Evolutionary conservation across 2,888 invertebrate genomes (phyloP).

Genomic region (Trachelus stipa): DNA sequence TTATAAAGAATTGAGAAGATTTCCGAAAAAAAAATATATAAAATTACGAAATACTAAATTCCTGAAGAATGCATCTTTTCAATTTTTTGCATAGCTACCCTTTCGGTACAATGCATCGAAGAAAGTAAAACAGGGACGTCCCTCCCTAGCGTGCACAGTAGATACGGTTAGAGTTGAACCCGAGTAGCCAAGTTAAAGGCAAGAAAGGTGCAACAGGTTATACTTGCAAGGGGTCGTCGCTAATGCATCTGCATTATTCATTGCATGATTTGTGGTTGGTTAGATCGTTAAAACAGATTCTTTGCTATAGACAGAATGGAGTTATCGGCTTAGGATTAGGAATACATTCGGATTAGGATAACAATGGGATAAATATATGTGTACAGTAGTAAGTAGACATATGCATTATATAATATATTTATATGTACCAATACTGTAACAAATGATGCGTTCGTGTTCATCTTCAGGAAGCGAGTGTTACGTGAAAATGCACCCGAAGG

Average conservation of each 20-base stretch:
- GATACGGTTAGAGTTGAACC: neutral
- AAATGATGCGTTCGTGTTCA: neutral
- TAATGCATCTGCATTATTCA: neutral
- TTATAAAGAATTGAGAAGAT: neutral
- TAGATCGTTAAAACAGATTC: neutral
- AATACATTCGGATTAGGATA: neutral
- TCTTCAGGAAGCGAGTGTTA: neutral
- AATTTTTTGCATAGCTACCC: neutral
- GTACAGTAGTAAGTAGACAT: neutral
- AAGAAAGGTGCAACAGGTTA: constrained; percentile 58
- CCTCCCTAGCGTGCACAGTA: neutral
- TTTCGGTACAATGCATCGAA: neutral
- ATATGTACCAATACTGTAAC: no score
- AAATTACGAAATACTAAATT: neutral
- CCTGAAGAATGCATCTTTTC: neutral
- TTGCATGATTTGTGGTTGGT: neutral
- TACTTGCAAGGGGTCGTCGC: constrained; percentile 25
- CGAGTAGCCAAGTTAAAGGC: constrained; percentile 41
- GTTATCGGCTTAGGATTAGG: neutral
- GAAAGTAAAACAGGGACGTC: neutral
- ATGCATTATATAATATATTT: no score
- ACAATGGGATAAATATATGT: neutral
- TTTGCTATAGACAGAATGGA: neutral
- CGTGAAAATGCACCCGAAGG: neutral
- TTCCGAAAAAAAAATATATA: no score